These are phyloP conservation scores for Oophaga pumilio DNA, from an alignment of 2,113 vertebrate genomes.

Conservation along the genomic window DNA sequence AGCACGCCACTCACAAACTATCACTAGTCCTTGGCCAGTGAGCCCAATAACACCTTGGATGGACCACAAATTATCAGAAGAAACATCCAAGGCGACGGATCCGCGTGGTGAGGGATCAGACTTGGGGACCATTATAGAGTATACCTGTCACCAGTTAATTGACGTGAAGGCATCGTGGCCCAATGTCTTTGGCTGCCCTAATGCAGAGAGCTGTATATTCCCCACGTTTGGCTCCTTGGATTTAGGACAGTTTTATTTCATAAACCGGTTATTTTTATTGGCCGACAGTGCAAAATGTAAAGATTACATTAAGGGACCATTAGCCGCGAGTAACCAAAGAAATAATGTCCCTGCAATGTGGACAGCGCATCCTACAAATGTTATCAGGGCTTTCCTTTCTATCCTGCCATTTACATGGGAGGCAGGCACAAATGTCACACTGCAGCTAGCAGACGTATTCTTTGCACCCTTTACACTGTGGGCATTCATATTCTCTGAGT, in stretches of 20 bases:
- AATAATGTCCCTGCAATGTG: not conserved
- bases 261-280: slow-evolving; percentile 22
- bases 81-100: no score
- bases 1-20: not conserved
- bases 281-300: not conserved
- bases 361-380: not conserved
- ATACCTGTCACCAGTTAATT: not conserved
- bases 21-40: not conserved
- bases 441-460: not conserved
- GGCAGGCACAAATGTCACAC: slow-evolving; percentile 22
- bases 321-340: slow-evolving; percentile 5
- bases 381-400: not conserved
- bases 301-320: slow-evolving; percentile 33
- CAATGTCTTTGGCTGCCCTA: not conserved
- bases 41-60: not conserved
- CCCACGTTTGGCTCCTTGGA: not conserved
- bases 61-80: no score
- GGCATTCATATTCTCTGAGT: slow-evolving; percentile 8
- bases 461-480: not conserved
- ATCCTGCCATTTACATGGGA: not conserved
- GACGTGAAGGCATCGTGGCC: not conserved
- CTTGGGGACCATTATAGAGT: not conserved
- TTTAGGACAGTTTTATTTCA: not conserved
- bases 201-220: not conserved
- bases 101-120: no score